Conservation (phyloP, 1,140 invertebrate species). For the Thaumetopoea pityocampa region DNA sequence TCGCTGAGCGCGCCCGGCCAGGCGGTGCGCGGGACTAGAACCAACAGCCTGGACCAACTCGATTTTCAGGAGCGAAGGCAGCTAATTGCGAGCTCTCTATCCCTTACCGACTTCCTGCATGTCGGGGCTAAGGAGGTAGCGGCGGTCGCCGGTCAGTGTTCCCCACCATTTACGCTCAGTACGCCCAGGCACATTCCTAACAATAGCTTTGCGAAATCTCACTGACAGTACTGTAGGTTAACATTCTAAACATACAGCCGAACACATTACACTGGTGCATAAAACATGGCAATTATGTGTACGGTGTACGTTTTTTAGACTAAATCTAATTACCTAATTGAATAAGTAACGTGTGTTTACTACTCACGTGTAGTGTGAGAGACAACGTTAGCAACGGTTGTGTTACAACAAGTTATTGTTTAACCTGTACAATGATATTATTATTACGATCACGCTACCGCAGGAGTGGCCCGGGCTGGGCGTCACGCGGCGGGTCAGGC, state of each 20-base stretch:
- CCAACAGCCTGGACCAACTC: slow-evolving; percentile 90
- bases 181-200: slow-evolving; percentile 38
- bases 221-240: too few relatives aligned
- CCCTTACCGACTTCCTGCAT: slow-evolving; percentile 89
- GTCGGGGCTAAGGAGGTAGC: slow-evolving; percentile 82
- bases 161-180: slow-evolving; percentile 28
- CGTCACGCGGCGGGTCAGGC: slow-evolving; percentile 8
- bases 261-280: too few relatives aligned
- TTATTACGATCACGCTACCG: slow-evolving; percentile 21
- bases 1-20: slow-evolving; percentile 67
- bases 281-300: too few relatives aligned
- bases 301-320: too few relatives aligned
- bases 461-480: slow-evolving; percentile 22
- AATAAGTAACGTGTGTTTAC: too few relatives aligned
- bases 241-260: too few relatives aligned
- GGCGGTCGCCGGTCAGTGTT: slow-evolving; percentile 67
- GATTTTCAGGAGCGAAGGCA: slow-evolving; percentile 94
- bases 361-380: too few relatives aligned
- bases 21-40: slow-evolving; percentile 76
- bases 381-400: too few relatives aligned
- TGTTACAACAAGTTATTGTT: too few relatives aligned
- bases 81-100: slow-evolving; percentile 90
- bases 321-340: too few relatives aligned
- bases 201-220: slow-evolving; percentile 56
- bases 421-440: slow-evolving; percentile 14